These are phyloP conservation scores for Cossypha caffra DNA, from an alignment of 2,797 vertebrate species.

Conservation along the genomic window DNA sequence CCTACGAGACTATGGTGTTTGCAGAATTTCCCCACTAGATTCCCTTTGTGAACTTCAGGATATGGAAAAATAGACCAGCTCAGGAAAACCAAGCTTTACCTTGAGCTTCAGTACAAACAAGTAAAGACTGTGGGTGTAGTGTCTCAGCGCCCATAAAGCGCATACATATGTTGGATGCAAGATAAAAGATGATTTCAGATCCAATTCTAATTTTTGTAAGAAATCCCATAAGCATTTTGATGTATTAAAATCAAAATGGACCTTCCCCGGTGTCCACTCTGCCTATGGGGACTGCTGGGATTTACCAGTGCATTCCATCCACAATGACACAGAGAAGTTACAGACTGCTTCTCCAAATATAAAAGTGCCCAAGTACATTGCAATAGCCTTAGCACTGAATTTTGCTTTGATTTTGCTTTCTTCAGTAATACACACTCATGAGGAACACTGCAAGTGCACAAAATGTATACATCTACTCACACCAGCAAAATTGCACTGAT, in stretches of 20 bases:
- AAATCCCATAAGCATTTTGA: background rate
- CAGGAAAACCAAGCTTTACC: background rate
- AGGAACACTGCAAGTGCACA: background rate
- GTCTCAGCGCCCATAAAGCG: rapidly evolving
- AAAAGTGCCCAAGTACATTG: background rate
- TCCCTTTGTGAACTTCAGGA: background rate
- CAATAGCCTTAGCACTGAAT: background rate
- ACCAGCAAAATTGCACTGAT: background rate
- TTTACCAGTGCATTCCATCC: background rate
- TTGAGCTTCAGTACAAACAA: background rate
- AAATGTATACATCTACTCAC: background rate
- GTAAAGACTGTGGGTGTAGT: background rate
- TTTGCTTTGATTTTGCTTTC: background rate
- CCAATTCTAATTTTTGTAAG: background rate
- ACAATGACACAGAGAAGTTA: background rate
- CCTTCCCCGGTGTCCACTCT: background rate
- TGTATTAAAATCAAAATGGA: background rate
- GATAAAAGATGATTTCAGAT: background rate
- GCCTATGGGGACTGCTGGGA: background rate
- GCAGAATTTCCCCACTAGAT: background rate
- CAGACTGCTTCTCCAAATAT: background rate
- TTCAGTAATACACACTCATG: background rate
- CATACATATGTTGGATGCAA: background rate
- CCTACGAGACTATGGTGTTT: background rate
- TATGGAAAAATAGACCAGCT: background rate